Evolutionary conservation across 2,888 invertebrate genomes (phyloP), one percentile per base, ranked within the genome.

Genomic region (Eustalomyia histrio): DNA sequence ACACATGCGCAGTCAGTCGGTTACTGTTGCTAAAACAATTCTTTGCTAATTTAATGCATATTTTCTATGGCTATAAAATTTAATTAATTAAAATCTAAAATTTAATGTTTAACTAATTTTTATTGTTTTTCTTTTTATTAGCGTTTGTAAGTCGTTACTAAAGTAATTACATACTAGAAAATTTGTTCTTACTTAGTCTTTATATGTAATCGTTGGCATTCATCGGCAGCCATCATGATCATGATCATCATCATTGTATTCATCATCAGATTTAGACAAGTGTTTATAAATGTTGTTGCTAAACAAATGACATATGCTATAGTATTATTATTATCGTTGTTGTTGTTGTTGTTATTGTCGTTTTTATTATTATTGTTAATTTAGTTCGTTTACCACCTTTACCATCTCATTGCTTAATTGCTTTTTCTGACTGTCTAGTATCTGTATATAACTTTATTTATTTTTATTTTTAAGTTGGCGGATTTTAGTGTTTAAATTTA

Each of bases 351-450:
- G 18, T 35, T 63, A n/a, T 35, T 24, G 43, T 35, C 55, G 63
- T 69, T 76, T 69, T 68, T 74, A 68, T 76, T 33, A 24, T 7
- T 53, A 43, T 21, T 0, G 5, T 39, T 57, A n/a, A 29, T 63
- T 17, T 55, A 53, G 52, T 16, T 57, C 17, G 33, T 39, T 52
- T 65, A 64, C 21, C 58, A 75, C 69, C 64, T 71, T 65, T 47
- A 61, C 43, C 53, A 21, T 52, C 60, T 52, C 39, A 18, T 33
- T 52, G 43, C 29, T 80, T 80, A 75, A 80, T 75, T 75, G 71
- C 57, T 67, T 50, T 67, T 64, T 47, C 43, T 53, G 39, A 33
- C 65, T 74, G 50, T 17, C 18, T 43, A 29, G 2, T 21, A 29
- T n/a, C n/a, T n/a, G 29, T 6, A 9, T 17, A 35, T 12, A n/a